A percentile compares a stretch with the other conserved stretches of the same genome.
These are phyloP conservation scores for Troides aeacus DNA, from an alignment of 2,888 invertebrate genomes.

Conservation along the genomic window DNA sequence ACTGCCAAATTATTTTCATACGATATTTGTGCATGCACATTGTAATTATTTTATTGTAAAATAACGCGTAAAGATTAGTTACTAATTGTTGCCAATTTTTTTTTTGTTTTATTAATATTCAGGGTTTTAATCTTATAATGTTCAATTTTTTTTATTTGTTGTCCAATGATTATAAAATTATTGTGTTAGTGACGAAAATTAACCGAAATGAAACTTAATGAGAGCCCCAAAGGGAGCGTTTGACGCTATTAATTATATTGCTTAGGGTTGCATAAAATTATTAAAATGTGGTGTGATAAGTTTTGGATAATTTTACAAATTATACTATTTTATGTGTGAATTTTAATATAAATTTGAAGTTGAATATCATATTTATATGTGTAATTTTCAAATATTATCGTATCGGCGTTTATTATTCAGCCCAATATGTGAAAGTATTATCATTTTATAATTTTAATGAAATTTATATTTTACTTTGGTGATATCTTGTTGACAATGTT, in stretches of 20 bases:
- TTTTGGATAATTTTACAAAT: conserved; percentile 81
- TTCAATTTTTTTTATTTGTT: conserved; percentile 74
- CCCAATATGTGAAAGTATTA: conserved; percentile 57
- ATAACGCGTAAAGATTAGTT: conserved; percentile 74
- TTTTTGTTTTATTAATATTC: conserved; percentile 74
- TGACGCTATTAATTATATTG: conserved; percentile 77
- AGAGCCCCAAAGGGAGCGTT: conserved; percentile 79
- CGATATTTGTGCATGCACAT: conserved; percentile 79
- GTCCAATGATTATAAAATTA: conserved; percentile 77
- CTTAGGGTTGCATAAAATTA: conserved; percentile 78
- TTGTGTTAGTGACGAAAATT: conserved; percentile 78
- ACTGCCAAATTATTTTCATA: conserved; percentile 81
- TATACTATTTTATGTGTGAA: conserved; percentile 79
- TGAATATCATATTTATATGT: conserved; percentile 55
- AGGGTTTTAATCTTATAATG: conserved; percentile 77
- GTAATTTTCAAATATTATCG: conserved; percentile 57
- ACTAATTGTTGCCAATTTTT: conserved; percentile 79
- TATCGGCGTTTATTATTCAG: conserved; percentile 38
- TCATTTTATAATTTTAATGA: conserved; percentile 51
- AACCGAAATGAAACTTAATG: conserved; percentile 74
- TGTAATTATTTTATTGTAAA: conserved; percentile 78
- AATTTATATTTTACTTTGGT: conserved; percentile 52
- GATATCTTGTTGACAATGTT: conserved; percentile 66
- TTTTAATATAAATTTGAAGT: conserved; percentile 73
- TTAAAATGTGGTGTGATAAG: conserved; percentile 79